Conservation (phyloP, 2,113 vertebrate genomes). For the Colossoma macropomum region DNA sequence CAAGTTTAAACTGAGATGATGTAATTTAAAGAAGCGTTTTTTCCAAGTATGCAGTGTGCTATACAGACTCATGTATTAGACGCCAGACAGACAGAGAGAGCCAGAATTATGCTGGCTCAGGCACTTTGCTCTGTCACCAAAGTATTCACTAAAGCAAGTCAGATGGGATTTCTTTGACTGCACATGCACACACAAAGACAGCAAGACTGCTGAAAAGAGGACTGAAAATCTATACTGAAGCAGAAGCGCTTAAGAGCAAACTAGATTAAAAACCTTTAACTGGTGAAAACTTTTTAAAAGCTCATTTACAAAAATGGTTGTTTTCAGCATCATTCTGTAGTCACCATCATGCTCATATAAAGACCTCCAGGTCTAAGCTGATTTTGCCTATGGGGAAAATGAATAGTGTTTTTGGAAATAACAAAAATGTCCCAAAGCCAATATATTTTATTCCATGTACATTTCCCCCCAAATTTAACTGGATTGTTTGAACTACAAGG, state of each 20-base stretch:
- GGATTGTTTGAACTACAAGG: no score
- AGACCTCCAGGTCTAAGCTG: no score
- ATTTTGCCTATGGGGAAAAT: no score
- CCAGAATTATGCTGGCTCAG: slow-evolving; percentile 46
- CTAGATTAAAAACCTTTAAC: neutral
- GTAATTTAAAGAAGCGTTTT: slow-evolving; percentile 49
- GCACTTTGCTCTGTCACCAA: slow-evolving; percentile 36
- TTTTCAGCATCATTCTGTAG: no score
- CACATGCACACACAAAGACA: slow-evolving; percentile 47
- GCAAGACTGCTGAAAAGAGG: neutral
- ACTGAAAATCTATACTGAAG: neutral
- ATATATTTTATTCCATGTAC: no score
- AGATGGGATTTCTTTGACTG: slow-evolving; percentile 45
- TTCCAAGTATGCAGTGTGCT: slow-evolving; percentile 58
- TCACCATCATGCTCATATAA: no score
- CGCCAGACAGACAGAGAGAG: slow-evolving; percentile 43
- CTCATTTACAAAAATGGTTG: no score
- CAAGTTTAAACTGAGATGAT: slow-evolving; percentile 60
- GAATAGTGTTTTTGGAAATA: no score
- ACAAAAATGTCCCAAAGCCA: no score
- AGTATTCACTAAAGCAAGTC: slow-evolving; percentile 50
- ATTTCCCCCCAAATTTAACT: no score
- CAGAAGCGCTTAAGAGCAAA: neutral
- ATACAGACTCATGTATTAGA: slow-evolving; percentile 21
- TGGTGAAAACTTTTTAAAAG: no score